Evolutionary conservation across 2,797 vertebrate genomes (phyloP).

Genomic region (Crocodylus rhombifer): DNA sequence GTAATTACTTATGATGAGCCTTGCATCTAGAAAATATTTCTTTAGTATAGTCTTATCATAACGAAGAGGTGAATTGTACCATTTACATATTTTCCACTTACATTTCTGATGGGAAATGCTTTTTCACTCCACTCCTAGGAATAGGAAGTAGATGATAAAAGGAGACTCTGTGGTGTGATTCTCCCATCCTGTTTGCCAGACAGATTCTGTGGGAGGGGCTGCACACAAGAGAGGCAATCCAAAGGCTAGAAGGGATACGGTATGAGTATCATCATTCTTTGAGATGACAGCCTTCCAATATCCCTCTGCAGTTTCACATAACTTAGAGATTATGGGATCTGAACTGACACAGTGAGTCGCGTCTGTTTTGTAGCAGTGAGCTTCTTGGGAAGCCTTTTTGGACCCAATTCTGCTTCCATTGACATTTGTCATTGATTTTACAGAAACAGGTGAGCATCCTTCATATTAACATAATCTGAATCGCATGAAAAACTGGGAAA

Average conservation of each 20-base stretch:
- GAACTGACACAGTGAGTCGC: neutral
- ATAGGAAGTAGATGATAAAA: neutral
- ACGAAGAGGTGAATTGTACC: neutral
- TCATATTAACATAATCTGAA: too few relatives aligned
- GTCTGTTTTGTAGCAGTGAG: too few relatives aligned
- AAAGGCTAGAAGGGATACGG: neutral
- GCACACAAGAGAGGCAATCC: neutral
- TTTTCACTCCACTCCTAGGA: neutral
- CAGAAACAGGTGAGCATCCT: too few relatives aligned
- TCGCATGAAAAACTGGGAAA: too few relatives aligned
- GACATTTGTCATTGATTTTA: too few relatives aligned
- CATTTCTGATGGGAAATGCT: constrained; percentile 33
- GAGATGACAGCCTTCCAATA: neutral
- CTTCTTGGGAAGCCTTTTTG: too few relatives aligned
- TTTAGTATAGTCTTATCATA: neutral
- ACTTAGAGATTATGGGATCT: rapidly evolving
- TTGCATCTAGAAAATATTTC: constrained; percentile 27
- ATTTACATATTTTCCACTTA: constrained; percentile 32
- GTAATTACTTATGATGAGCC: constrained; percentile 47
- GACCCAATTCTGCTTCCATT: too few relatives aligned
- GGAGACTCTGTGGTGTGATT: neutral
- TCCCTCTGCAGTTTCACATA: rapidly evolving
- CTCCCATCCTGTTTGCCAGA: neutral
- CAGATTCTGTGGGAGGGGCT: rapidly evolving
- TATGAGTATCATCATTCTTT: rapidly evolving